Evolutionary conservation across 2,113 vertebrate species (phyloP).

Genomic region (Sinocyclocheilus maitianheensis): DNA sequence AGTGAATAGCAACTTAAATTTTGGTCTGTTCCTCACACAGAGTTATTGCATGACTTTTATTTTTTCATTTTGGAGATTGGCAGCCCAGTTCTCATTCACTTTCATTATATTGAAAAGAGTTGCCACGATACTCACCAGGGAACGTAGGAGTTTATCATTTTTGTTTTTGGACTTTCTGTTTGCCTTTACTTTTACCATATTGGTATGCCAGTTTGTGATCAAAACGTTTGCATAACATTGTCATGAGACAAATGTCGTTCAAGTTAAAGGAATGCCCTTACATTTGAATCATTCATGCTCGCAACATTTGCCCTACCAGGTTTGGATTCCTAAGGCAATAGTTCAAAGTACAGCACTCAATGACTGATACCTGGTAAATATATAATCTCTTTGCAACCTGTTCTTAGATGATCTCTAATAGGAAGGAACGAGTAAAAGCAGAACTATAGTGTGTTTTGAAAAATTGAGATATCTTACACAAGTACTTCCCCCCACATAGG

Average conservation of each 20-base stretch:
- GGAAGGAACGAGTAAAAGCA: not conserved
- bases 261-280: not conserved
- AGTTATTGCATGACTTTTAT: not conserved
- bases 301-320: not conserved
- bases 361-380: conserved; percentile 11
- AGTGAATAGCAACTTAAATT: not conserved
- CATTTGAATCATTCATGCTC: not conserved
- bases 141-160: too few relatives aligned
- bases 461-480: not conserved
- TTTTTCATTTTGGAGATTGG: not conserved
- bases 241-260: not conserved
- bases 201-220: not conserved
- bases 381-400: not conserved
- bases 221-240: too few relatives aligned
- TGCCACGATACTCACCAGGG: too few relatives aligned
- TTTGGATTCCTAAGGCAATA: not conserved
- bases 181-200: not conserved
- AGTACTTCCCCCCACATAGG: not conserved
- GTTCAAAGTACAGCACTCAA: conserved; percentile 6
- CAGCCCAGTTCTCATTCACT: not conserved
- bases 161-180: not conserved
- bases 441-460: not conserved
- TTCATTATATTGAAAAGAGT: not conserved
- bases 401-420: not conserved
- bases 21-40: not conserved